Base-by-base conservation (phyloP, 2,888 invertebrate species). In the Scaptomyza caliginosa region DNA sequence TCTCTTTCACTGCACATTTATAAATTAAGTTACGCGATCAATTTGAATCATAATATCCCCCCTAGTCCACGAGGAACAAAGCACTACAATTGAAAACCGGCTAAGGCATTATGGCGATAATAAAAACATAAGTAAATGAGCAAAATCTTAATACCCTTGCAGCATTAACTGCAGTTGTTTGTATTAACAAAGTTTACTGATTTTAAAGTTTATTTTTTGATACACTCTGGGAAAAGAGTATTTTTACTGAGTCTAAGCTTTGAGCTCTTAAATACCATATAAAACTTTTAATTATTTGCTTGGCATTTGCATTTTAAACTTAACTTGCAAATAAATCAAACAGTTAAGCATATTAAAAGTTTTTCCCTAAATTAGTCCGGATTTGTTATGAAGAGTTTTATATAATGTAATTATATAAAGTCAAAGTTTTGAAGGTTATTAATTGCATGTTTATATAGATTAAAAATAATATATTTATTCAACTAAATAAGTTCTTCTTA, bases 21-120 rank as follows among this genome's bases (percentile, higher is more conserved):
- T 72, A 75, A 87, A 77, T 85, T 75, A 78, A 85, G 76, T 88
- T 78, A 82, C 78, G 88, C 88, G 88, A 84, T 85, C 88, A 82
- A 59, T 60, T 60, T 69, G 64, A 81, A 71, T 84, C 67, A 52
- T 34, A 66, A 39, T 30, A 16, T 16, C 58, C 24, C 24, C 19
- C 24, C 7, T n/a, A 10, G n/a, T n/a, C 45, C n/a, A 19, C 19
- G 13, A n/a, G n/a, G 4, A 16, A 65, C 48, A 52, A 54, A 51
- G 28, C 50, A 39, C 42, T 30, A 36, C 50, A 58, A 34, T 17
- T 34, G 42, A 17, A 82, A 77, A 77, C 87, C 82, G 81, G 84
- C 80, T 65, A 16, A 24, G 17, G 16, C 21, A 21, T 36, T 36
- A 19, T 51, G 38, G 24, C 34, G 16, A 1, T 24, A 32, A 26